Percentiles rank a stretch among this genome's conserved stretches.
Conservation (phyloP, 2,797 vertebrate species). For the Hippoglossus hippoglossus region DNA sequence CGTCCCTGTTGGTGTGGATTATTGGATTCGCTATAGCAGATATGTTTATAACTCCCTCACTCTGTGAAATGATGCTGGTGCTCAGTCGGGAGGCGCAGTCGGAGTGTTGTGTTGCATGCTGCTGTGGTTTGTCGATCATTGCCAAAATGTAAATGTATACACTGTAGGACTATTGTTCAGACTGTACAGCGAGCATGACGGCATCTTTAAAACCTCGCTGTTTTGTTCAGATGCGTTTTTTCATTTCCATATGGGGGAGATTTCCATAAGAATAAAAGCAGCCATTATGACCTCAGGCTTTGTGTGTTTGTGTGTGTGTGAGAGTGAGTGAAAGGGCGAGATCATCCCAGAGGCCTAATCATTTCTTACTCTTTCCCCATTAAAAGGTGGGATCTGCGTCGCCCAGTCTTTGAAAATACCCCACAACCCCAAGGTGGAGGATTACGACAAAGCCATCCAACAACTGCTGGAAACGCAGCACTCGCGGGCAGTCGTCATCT, state of each 20-base stretch:
- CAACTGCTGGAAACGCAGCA: slow-evolving; percentile 92
- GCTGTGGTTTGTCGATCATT: slow-evolving; percentile 50
- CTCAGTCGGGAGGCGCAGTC: slow-evolving; percentile 47
- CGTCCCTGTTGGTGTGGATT: slow-evolving; percentile 58
- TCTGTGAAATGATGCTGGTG: slow-evolving; percentile 47
- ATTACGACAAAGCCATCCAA: slow-evolving; percentile 93
- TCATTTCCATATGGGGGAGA: slow-evolving; percentile 41
- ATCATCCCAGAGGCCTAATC: slow-evolving; percentile 57
- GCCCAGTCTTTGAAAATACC: slow-evolving; percentile 95
- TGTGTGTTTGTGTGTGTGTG: slow-evolving; percentile 20
- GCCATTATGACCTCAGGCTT: slow-evolving; percentile 52
- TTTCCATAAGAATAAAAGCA: slow-evolving; percentile 40
- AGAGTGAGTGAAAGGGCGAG: slow-evolving; percentile 36
- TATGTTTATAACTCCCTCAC: slow-evolving; percentile 61
- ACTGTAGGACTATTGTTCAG: slow-evolving; percentile 37
- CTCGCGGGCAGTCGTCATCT: slow-evolving; percentile 92
- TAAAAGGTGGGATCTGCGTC: slow-evolving; percentile 93
- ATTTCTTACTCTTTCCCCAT: slow-evolving; percentile 57
- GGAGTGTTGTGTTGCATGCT: slow-evolving; percentile 44
- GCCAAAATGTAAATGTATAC: slow-evolving; percentile 65
- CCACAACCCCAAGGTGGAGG: slow-evolving; percentile 88
- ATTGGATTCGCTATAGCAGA: slow-evolving; percentile 67
- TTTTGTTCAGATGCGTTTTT: slow-evolving; percentile 52
- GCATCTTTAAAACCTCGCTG: slow-evolving; percentile 47
- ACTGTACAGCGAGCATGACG: slow-evolving; percentile 41